Conservation (phyloP, 2,888 invertebrate genomes). For the Melinaea menophilus region DNA sequence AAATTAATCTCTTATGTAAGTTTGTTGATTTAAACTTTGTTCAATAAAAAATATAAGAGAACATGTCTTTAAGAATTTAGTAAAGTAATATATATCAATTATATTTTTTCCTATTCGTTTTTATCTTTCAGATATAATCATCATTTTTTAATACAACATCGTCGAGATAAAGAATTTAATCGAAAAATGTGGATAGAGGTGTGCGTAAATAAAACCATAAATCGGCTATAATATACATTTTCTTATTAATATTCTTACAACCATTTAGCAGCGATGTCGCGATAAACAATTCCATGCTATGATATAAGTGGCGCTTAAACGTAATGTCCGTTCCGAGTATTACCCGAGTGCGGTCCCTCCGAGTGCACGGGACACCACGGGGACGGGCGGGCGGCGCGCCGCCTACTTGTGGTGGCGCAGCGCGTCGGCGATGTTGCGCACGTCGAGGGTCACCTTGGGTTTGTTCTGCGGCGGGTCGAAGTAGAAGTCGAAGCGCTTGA, state of each 20-base stretch:
- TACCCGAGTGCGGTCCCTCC: neutral
- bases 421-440: slow-evolving; percentile 46
- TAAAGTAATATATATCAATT: no score
- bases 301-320: slow-evolving; percentile 26
- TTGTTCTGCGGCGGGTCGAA: slow-evolving; percentile 87
- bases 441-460: slow-evolving; percentile 63
- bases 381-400: neutral
- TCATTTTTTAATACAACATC: no score
- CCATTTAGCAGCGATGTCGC: slow-evolving; percentile 26
- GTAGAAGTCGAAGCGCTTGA: slow-evolving; percentile 91
- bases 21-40: no score
- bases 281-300: neutral
- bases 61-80: no score
- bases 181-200: neutral
- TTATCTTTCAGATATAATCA: no score
- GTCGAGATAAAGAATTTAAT: no score
- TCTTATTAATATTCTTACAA: slow-evolving; percentile 44
- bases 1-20: no score
- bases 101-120: no score
- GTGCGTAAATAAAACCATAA: slow-evolving; percentile 32
- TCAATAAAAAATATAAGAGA: no score
- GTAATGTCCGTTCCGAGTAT: slow-evolving; percentile 20
- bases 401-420: slow-evolving; percentile 41
- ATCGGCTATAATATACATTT: slow-evolving; percentile 52
- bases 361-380: no score